phyloP scores from a whole-genome alignment of 2,888 invertebrate genomes.

The Volucella bombylans region DNA sequence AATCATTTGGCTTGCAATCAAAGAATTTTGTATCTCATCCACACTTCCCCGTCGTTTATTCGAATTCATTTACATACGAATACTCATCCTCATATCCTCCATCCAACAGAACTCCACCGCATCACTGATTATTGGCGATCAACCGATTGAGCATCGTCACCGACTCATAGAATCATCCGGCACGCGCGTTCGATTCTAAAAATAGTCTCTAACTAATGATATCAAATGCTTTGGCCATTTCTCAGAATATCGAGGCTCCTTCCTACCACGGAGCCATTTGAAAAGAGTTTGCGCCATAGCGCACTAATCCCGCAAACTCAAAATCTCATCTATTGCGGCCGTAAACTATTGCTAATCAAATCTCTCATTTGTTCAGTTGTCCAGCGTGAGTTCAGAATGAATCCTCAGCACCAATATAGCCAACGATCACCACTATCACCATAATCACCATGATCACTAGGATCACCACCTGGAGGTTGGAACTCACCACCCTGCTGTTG shows the following conservation, averaged over 20 bases:
- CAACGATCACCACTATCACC: too few relatives aligned
- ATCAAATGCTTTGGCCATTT: constrained; percentile 68
- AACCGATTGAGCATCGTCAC: neutral
- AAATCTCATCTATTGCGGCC: constrained; percentile 58
- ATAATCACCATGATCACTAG: constrained; percentile 4
- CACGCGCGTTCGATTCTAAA: constrained; percentile 55
- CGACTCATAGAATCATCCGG: constrained; percentile 28
- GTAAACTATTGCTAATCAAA: constrained; percentile 72
- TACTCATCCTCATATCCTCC: constrained; percentile 17
- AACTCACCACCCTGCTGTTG: constrained; percentile 64
- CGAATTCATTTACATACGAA: constrained; percentile 16
- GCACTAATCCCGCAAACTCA: constrained; percentile 37
- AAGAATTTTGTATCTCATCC: constrained; percentile 14
- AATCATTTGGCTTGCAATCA: constrained; percentile 32
- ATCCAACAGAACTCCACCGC: constrained; percentile 32
- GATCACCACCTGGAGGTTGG: constrained; percentile 61
- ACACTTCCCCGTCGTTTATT: neutral
- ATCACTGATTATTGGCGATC: constrained; percentile 49
- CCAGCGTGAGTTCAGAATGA: constrained; percentile 23
- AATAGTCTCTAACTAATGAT: constrained; percentile 70
- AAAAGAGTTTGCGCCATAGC: constrained; percentile 55
- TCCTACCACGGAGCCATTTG: constrained; percentile 57
- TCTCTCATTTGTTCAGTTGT: constrained; percentile 72
- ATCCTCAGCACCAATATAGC: too few relatives aligned
- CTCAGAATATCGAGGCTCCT: constrained; percentile 54